Percentiles rank a stretch among this genome's conserved stretches.
Conservation (phyloP, 1,140 invertebrate genomes). For the Galleria mellonella region DNA sequence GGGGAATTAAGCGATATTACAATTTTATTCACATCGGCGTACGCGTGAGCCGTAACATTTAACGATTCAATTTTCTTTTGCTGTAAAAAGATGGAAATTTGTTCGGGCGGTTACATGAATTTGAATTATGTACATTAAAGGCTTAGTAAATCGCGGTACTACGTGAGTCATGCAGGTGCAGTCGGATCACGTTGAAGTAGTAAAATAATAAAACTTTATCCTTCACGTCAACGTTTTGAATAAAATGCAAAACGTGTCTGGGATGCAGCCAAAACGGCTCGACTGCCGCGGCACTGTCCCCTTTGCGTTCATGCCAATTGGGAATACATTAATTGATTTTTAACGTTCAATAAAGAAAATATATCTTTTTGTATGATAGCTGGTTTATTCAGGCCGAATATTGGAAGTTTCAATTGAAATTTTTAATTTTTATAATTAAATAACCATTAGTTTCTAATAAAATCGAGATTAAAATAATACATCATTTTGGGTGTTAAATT, state of each 20-base stretch:
- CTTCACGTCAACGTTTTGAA: slow-evolving; percentile 69
- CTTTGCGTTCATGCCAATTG: slow-evolving; percentile 13
- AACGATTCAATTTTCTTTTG: slow-evolving; percentile 11
- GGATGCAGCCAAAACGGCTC: slow-evolving; percentile 57
- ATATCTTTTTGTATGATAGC: too few relatives aligned
- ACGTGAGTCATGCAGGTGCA: slow-evolving; percentile 19
- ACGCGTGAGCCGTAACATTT: slow-evolving; percentile 9
- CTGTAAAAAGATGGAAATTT: slow-evolving; percentile 10
- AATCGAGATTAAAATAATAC: too few relatives aligned
- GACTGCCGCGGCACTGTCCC: slow-evolving; percentile 9
- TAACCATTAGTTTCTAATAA: too few relatives aligned
- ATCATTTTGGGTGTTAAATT: too few relatives aligned
- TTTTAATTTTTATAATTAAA: too few relatives aligned
- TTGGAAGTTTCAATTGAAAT: too few relatives aligned
- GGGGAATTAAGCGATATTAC: slow-evolving; percentile 13
- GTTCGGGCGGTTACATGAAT: slow-evolving; percentile 6
- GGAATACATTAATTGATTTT: too few relatives aligned
- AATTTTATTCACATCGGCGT: slow-evolving; percentile 8
- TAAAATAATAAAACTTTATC: slow-evolving; percentile 73
- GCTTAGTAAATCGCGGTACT: slow-evolving; percentile 2
- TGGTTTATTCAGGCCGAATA: too few relatives aligned
- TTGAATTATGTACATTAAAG: slow-evolving; percentile 3
- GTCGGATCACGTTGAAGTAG: slow-evolving; percentile 62
- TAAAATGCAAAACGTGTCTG: slow-evolving; percentile 70
- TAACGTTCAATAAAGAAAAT: too few relatives aligned